Base-by-base conservation (phyloP, 2,888 invertebrate genomes). In the Tenthredo amoena region DNA sequence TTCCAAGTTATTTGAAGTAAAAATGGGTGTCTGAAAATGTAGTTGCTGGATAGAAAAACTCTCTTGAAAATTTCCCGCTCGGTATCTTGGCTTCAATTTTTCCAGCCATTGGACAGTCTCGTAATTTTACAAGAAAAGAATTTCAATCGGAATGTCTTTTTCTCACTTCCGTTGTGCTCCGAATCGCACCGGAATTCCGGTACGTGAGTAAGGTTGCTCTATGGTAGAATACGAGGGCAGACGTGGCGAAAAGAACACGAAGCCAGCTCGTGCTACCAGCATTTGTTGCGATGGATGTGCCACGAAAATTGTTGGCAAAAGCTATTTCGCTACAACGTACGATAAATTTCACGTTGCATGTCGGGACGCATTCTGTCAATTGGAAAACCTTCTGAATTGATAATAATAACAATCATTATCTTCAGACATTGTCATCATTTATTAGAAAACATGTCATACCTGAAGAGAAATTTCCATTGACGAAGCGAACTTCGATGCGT, bases 71-170 rank as follows among this genome's bases (percentile, higher is more conserved):
- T 77, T 76, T 76, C 1, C 15, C 40, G 21, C 76, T 76, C 18
- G 31, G 55, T 55, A 50, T 47, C 26, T 34, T 18, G 55, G 34
- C 37, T 47, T 55, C 47, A 55, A 77, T 77, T 77, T 77, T 77
- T 31, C 77, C 47, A 31, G 34, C 9, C 55, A 77, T 77, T 26
- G 50, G 15, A 55, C 50, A 31, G 26, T 55, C 31, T 21, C 55
- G 77, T 77, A 55, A 77, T 77, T 50, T 50, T 7, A 55, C 77
- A 55, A 77, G 77, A 34, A 34, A 50, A 77, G 77, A 77, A 77
- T 77, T 76, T 77, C 77, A 21, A 77, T 55, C 50, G 77, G 50
- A 77, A 77, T 77, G 77, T 50, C 77, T 77, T 50, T 77, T 77
- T 77, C 50, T 50, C 50, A 55, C 77, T 77, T 77, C 77, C 77